A percentile compares a stretch with the other conserved stretches of the same genome.
Conservation (phyloP, 2,797 vertebrate species). For the Nyctalus aviator region DNA sequence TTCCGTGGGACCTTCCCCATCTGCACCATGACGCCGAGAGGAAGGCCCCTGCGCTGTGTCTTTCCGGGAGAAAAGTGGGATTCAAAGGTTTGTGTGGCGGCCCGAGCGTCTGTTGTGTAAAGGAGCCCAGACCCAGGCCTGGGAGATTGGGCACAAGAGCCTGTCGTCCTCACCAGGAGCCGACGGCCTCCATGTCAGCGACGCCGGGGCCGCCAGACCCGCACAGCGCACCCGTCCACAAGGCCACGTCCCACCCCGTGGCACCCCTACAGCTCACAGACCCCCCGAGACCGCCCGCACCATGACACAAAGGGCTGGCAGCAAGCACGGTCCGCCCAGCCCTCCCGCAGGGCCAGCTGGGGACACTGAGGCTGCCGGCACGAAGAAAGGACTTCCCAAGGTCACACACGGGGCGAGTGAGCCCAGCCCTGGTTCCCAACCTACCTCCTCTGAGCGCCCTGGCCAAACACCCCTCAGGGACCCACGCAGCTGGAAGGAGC, state of each 20-base stretch:
- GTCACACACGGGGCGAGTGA: accelerated
- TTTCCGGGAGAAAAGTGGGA: too few relatives aligned
- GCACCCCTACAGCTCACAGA: not conserved
- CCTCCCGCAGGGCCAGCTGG: not conserved
- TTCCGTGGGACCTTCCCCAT: not conserved
- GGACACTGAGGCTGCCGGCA: not conserved
- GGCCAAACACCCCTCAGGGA: not conserved
- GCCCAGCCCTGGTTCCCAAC: not conserved
- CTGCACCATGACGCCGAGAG: not conserved
- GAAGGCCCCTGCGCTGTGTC: not conserved
- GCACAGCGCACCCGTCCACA: accelerated
- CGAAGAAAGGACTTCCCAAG: not conserved
- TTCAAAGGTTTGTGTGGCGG: not conserved
- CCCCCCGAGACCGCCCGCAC: not conserved
- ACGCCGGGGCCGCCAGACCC: not conserved
- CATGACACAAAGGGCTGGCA: accelerated
- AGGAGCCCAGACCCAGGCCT: not conserved
- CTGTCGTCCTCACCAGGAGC: not conserved
- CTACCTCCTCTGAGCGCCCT: accelerated
- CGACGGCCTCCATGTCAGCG: accelerated
- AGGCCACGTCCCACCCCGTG: accelerated
- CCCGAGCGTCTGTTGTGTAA: not conserved
- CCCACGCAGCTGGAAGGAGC: accelerated
- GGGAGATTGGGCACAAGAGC: too few relatives aligned
- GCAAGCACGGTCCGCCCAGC: not conserved